Conservation (phyloP, 2,888 invertebrate genomes). For the Tetropium fuscum region DNA sequence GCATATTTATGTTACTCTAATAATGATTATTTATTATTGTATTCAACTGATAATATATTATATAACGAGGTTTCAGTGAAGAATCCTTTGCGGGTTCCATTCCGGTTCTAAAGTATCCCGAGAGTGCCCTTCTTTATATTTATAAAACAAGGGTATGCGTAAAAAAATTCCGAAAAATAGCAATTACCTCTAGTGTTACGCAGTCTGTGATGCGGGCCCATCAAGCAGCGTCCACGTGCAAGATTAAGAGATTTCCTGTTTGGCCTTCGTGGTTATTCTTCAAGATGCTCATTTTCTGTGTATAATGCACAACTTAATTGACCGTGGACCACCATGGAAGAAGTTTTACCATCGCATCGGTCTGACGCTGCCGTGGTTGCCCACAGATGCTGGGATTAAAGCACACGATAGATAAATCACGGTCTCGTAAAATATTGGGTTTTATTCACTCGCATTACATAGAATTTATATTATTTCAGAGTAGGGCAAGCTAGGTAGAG, state of each 20-base stretch:
- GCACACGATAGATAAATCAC: slow-evolving; percentile 51
- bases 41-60: too few species aligned
- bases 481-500: not conserved
- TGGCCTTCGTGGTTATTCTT: slow-evolving; percentile 31
- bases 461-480: slow-evolving; percentile 17
- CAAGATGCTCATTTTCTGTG: slow-evolving; percentile 51
- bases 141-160: slow-evolving; percentile 6
- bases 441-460: slow-evolving; percentile 24
- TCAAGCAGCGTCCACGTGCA: slow-evolving; percentile 22
- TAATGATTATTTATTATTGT: too few species aligned
- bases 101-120: too few species aligned
- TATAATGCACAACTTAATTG: slow-evolving; percentile 62
- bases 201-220: slow-evolving; percentile 12
- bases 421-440: slow-evolving; percentile 29
- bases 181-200: slow-evolving; percentile 33
- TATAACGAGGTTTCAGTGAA: too few species aligned
- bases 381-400: slow-evolving; percentile 48
- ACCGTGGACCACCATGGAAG: slow-evolving; percentile 58
- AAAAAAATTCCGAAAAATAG: slow-evolving; percentile 28
- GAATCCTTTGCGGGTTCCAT: too few species aligned
- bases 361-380: slow-evolving; percentile 40
- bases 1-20: too few species aligned
- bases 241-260: slow-evolving; percentile 45
- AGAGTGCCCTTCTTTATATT: not conserved
- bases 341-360: slow-evolving; percentile 32